Conservation (phyloP, 2,113 vertebrate genomes). For the Ailuropoda melanoleuca region DNA sequence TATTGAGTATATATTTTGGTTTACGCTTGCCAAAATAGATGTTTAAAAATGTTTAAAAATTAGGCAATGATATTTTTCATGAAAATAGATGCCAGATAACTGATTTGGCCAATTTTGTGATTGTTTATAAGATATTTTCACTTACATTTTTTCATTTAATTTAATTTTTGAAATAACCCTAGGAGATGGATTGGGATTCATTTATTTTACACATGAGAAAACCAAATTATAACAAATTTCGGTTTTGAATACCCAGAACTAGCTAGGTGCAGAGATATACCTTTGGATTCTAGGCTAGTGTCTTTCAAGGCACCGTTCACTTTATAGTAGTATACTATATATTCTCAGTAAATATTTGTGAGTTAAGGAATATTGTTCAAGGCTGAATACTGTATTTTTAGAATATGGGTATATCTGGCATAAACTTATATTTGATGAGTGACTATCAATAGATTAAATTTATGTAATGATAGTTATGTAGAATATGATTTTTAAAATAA, state of each 20-base stretch:
- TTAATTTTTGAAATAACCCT: not conserved
- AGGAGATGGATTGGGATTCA: not conserved
- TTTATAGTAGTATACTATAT: not conserved
- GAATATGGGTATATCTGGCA: not conserved
- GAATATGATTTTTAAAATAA: not conserved
- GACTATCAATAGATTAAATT: not conserved
- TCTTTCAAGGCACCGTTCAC: not conserved
- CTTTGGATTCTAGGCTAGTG: not conserved
- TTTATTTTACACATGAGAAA: constrained; percentile 4
- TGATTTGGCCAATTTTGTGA: not conserved
- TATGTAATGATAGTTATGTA: not conserved
- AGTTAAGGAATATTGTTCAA: not conserved
- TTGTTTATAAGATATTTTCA: constrained; percentile 19
- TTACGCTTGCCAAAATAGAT: constrained; percentile 9
- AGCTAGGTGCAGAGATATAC: not conserved
- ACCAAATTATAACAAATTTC: not conserved
- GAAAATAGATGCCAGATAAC: not conserved
- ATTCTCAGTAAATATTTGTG: not conserved
- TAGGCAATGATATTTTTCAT: not conserved
- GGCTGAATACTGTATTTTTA: not conserved
- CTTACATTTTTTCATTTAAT: not conserved
- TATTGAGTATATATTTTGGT: constrained; percentile 13
- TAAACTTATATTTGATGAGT: not conserved
- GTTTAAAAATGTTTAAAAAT: constrained; percentile 14
- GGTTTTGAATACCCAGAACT: not conserved